Conservation (phyloP, 2,113 vertebrate species). For the Poeciliopsis retropinna region DNA sequence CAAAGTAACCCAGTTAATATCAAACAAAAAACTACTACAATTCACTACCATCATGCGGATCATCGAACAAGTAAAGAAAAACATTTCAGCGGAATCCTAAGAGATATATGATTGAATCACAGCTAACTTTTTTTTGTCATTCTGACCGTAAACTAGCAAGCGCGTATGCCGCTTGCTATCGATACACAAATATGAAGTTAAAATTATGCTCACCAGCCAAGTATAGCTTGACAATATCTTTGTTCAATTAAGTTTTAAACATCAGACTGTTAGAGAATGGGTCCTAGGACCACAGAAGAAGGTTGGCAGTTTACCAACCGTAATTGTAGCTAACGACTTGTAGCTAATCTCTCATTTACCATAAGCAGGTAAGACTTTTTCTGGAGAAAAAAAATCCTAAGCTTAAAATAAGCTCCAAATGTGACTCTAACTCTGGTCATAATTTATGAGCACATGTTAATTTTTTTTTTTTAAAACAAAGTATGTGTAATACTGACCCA, state of each 20-base stretch:
- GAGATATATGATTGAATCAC: not conserved
- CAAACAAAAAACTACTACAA: not conserved
- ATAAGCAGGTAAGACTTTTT: not conserved
- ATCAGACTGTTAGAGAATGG: too few species aligned
- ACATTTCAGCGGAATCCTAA: not conserved
- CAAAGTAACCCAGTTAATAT: not conserved
- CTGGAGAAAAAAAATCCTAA: not conserved
- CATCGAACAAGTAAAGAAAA: not conserved
- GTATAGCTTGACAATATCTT: not conserved
- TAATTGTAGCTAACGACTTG: not conserved
- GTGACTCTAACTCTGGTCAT: too few species aligned
- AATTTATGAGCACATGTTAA: not conserved
- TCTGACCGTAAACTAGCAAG: not conserved
- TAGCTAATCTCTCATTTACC: not conserved
- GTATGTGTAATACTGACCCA: slow-evolving; percentile 40
- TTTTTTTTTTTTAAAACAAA: not conserved
- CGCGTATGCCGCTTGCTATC: not conserved
- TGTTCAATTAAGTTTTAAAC: not conserved
- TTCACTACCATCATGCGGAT: not conserved
- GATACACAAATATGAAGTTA: not conserved
- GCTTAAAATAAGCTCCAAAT: not conserved
- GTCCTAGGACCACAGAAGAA: not conserved
- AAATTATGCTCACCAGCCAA: not conserved
- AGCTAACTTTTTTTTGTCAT: not conserved
- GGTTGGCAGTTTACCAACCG: not conserved